Conservation (phyloP, 2,113 vertebrate species). For the Galeopterus variegatus region DNA sequence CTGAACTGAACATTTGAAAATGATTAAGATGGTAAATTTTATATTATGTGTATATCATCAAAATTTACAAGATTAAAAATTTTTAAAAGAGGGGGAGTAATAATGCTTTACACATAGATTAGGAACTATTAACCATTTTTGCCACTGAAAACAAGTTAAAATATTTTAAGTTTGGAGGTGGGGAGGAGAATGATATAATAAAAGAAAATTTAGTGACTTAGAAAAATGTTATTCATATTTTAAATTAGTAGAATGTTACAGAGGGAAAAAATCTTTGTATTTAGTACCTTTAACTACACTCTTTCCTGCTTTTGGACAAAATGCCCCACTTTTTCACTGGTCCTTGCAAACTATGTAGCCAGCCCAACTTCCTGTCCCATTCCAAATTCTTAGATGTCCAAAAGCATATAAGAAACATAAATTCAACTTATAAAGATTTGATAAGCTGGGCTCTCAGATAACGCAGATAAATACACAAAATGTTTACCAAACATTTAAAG, state of each 20-base stretch:
- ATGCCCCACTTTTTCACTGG: background rate
- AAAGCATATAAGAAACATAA: background rate
- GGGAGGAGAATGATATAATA: background rate
- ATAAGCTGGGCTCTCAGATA: background rate
- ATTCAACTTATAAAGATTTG: background rate
- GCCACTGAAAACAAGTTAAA: background rate
- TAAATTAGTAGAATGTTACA: background rate
- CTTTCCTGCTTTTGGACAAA: background rate
- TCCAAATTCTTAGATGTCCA: background rate
- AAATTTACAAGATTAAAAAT: background rate
- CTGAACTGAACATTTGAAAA: background rate
- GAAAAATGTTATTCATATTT: background rate
- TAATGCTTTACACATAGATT: background rate
- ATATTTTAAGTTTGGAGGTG: background rate
- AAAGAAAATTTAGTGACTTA: background rate
- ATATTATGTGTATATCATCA: background rate
- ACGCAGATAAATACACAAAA: background rate
- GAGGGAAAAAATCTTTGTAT: background rate
- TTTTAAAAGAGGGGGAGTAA: background rate
- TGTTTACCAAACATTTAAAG: background rate
- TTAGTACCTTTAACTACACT: background rate
- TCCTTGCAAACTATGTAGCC: background rate
- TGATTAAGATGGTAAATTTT: background rate
- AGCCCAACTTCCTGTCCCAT: background rate
- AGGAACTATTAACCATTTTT: background rate